Percentiles rank a stretch among this genome's conserved stretches.
phyloP scores from a whole-genome alignment of 2,797 vertebrate species.

The Cynopterus sphinx region DNA sequence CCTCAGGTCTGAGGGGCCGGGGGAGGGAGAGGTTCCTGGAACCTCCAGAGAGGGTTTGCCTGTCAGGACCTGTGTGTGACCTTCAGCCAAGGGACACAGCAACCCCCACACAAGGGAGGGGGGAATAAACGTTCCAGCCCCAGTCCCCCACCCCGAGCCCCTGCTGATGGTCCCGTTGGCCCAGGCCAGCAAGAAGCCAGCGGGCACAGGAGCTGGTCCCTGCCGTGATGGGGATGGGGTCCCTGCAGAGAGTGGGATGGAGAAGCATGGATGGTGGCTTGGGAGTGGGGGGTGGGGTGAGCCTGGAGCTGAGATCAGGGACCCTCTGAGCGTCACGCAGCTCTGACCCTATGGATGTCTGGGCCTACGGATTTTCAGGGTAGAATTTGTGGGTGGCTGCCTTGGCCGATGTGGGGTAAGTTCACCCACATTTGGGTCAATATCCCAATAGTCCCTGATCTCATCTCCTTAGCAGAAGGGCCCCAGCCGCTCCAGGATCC shows the following conservation, averaged over 20 bases:
- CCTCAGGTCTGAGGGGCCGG: background rate
- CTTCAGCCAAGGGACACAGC: background rate
- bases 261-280: too few relatives aligned
- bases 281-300: background rate
- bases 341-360: background rate
- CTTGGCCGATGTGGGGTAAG: background rate
- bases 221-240: background rate
- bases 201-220: background rate
- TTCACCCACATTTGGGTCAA: background rate
- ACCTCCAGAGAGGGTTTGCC: background rate
- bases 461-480: background rate
- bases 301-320: too few relatives aligned
- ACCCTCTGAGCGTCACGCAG: background rate
- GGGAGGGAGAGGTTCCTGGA: background rate
- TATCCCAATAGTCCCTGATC: background rate
- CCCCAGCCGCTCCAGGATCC: too few relatives aligned
- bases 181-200: background rate
- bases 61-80: background rate
- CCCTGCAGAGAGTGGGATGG: background rate
- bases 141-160: background rate
- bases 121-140: background rate
- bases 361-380: background rate
- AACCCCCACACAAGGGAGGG: background rate
- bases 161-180: background rate
- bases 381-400: rapidly evolving